A percentile compares a stretch with the other conserved stretches of the same genome.
Evolutionary conservation across 1,140 invertebrate genomes (phyloP).

Genomic region (Cyphomyrmex costatus): DNA sequence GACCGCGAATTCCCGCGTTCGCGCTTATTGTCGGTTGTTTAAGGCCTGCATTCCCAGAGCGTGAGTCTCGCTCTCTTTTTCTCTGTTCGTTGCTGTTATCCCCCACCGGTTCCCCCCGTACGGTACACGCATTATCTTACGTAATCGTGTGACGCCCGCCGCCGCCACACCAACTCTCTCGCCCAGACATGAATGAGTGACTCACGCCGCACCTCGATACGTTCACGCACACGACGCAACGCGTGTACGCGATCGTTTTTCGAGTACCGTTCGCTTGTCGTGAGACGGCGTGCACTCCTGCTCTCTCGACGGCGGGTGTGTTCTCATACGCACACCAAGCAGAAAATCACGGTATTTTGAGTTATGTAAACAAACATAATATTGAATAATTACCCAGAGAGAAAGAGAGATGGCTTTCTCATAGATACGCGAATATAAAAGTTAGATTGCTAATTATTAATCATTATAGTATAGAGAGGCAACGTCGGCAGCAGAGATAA

Average conservation of each 20-base stretch:
- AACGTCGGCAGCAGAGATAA: neutral
- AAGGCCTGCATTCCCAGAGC: slow-evolving; percentile 65
- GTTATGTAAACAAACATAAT: slow-evolving; percentile 35
- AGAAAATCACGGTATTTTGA: slow-evolving; percentile 15
- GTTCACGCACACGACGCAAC: slow-evolving; percentile 36
- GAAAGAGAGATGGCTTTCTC: neutral
- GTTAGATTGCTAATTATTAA: slow-evolving; percentile 10
- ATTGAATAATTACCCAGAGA: slow-evolving; percentile 1
- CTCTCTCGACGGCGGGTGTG: neutral
- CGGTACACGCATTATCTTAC: slow-evolving; percentile 68
- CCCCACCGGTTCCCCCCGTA: slow-evolving; percentile 31
- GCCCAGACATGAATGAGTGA: slow-evolving; percentile 79
- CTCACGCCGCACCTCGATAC: slow-evolving; percentile 68
- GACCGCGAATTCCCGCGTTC: slow-evolving; percentile 51
- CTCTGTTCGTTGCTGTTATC: slow-evolving; percentile 33
- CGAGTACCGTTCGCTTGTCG: slow-evolving; percentile 46
- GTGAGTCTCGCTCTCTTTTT: slow-evolving; percentile 40
- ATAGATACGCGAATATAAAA: neutral
- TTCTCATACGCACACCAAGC: neutral
- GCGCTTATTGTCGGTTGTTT: slow-evolving; percentile 73
- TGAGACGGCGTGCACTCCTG: neutral
- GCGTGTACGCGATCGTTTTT: slow-evolving; percentile 55
- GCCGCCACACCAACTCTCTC: slow-evolving; percentile 26
- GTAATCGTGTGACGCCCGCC: slow-evolving; percentile 74
- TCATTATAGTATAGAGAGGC: neutral